Conservation (phyloP, 2,888 invertebrate genomes). For the Lydus trimaculatus region DNA sequence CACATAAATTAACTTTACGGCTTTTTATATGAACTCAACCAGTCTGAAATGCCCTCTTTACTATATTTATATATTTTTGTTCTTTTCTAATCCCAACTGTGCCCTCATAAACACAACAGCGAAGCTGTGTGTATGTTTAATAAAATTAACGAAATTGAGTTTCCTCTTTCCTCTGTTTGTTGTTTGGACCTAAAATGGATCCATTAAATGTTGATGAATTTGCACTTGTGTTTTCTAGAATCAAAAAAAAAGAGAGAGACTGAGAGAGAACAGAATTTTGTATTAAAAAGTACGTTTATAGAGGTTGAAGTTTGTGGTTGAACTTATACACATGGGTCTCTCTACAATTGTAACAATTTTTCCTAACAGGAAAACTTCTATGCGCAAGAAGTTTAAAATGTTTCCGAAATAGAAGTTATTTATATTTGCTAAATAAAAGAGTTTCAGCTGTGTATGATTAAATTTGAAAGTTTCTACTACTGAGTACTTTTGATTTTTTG, state of each 20-base stretch:
- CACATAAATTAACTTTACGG: constrained; percentile 32
- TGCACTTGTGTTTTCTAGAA: not conserved
- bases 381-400: no score
- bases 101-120: constrained; percentile 28
- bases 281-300: no score
- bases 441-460: no score
- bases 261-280: no score
- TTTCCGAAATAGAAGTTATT: no score
- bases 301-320: no score
- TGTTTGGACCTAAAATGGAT: not conserved
- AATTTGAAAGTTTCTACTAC: no score
- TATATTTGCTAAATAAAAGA: no score
- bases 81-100: constrained; percentile 20
- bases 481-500: no score
- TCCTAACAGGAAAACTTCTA: no score
- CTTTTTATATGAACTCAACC: constrained; percentile 23
- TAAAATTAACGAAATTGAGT: constrained; percentile 7
- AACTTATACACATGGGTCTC: no score
- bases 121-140: constrained; percentile 21
- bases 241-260: not conserved
- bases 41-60: not conserved
- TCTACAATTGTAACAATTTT: no score
- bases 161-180: not conserved
- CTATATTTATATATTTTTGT: constrained; percentile 24
- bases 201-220: constrained; percentile 1